These are phyloP conservation scores for Trachelus troglodyta DNA, from an alignment of 2,888 invertebrate genomes.

Conservation along the genomic window DNA sequence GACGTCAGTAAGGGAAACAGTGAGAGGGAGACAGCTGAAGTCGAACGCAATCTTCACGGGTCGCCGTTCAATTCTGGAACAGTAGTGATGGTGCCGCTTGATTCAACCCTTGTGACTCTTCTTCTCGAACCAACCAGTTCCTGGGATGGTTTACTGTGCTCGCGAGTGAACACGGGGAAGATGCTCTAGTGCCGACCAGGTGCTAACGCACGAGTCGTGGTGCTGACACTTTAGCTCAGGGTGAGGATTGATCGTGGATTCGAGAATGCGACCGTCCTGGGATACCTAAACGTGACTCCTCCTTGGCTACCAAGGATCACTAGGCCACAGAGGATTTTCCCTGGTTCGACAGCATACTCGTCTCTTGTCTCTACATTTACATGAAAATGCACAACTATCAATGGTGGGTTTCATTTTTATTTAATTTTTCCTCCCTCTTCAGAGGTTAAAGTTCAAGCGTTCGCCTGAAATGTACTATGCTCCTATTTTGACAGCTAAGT, in stretches of 20 bases:
- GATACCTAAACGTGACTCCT: background rate
- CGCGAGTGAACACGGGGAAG: background rate
- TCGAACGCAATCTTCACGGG: background rate
- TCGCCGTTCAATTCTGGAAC: slow-evolving; percentile 21
- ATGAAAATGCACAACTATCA: background rate
- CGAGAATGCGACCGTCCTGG: background rate
- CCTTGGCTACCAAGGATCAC: background rate
- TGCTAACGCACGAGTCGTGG: too few relatives aligned
- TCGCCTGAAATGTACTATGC: background rate
- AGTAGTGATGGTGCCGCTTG: slow-evolving; percentile 14
- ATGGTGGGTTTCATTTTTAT: background rate
- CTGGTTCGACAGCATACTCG: background rate
- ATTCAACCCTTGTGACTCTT: slow-evolving; percentile 6
- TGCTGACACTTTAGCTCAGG: background rate
- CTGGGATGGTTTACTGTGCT: background rate
- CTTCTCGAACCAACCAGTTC: background rate
- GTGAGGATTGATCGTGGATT: background rate
- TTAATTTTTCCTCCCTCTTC: background rate
- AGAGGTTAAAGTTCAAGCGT: background rate
- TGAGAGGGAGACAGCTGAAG: background rate
- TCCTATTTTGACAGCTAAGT: background rate
- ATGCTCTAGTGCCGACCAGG: background rate
- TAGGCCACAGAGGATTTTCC: background rate
- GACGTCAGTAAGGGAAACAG: background rate
- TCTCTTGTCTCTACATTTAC: background rate